A percentile compares a stretch with the other conserved stretches of the same genome.
Conservation (phyloP, 1,140 invertebrate species). For the Drosophila leontia region DNA sequence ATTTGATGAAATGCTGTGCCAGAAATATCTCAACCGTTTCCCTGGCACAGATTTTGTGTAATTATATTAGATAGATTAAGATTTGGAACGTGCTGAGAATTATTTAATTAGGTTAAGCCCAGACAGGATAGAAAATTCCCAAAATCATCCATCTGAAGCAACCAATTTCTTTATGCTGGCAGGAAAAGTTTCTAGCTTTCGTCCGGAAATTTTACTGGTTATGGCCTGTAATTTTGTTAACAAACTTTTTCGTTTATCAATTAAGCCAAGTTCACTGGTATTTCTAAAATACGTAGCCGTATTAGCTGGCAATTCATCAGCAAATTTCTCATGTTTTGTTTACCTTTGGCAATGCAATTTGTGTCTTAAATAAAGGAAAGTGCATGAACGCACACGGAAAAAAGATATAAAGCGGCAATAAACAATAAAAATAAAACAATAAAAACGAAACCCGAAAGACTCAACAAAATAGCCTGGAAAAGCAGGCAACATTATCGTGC, state of each 20-base stretch:
- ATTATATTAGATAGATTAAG: slow-evolving; percentile 30
- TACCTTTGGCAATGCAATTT: slow-evolving; percentile 43
- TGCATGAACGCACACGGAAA: slow-evolving; percentile 39
- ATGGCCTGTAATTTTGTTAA: slow-evolving; percentile 23
- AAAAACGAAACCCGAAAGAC: slow-evolving; percentile 15
- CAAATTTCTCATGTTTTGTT: slow-evolving; percentile 23
- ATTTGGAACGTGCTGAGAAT: slow-evolving; percentile 31
- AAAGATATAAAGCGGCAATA: slow-evolving; percentile 58
- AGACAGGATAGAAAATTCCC: not conserved
- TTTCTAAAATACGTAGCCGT: not conserved
- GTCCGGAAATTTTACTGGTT: slow-evolving; percentile 13
- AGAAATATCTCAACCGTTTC: slow-evolving; percentile 14
- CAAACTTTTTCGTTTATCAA: slow-evolving; percentile 33
- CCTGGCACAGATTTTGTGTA: not conserved
- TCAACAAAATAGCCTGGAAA: slow-evolving; percentile 49
- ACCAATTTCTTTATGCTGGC: slow-evolving; percentile 5
- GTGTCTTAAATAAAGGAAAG: slow-evolving; percentile 27
- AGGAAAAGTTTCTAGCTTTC: slow-evolving; percentile 5
- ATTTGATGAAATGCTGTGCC: slow-evolving; percentile 7
- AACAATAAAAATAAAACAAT: slow-evolving; percentile 56
- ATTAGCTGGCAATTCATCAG: slow-evolving; percentile 25
- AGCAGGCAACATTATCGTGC: slow-evolving; percentile 37
- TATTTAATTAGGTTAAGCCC: slow-evolving; percentile 15
- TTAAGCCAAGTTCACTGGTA: slow-evolving; percentile 6
- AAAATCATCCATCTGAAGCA: not conserved